These are phyloP conservation scores for Chrysodeixis includens DNA, from an alignment of 2,888 invertebrate genomes.

Conservation along the genomic window DNA sequence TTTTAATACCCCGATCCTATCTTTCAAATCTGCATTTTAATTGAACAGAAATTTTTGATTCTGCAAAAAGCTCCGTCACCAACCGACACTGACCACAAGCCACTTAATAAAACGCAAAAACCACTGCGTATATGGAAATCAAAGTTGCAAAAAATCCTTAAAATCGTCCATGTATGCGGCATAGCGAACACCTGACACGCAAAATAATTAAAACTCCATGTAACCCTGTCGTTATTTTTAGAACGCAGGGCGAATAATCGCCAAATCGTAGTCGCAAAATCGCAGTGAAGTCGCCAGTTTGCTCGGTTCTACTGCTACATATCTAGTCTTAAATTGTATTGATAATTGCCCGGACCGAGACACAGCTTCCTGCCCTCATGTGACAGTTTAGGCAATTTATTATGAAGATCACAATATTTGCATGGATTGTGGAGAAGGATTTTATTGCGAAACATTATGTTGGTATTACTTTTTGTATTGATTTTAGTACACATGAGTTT, in stretches of 20 bases:
- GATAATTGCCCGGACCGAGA: conserved; percentile 56
- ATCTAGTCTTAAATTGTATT: conserved; percentile 58
- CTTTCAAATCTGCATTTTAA: conserved; percentile 25
- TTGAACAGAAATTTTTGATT: conserved; percentile 9
- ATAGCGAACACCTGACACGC: conserved; percentile 35
- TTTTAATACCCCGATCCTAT: conserved; percentile 21
- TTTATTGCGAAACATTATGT: not conserved
- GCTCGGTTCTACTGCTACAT: conserved; percentile 26
- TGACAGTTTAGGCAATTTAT: conserved; percentile 39
- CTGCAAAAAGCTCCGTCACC: not conserved
- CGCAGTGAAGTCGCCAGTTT: conserved; percentile 55
- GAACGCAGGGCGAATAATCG: conserved; percentile 40
- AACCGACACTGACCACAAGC: conserved; percentile 11
- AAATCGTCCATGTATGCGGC: conserved; percentile 14
- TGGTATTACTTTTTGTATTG: not conserved
- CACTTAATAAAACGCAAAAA: conserved; percentile 39
- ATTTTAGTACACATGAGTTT: too few species aligned
- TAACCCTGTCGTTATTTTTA: conserved; percentile 40
- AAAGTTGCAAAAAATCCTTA: conserved; percentile 27
- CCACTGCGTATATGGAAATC: conserved; percentile 30
- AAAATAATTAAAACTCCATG: conserved; percentile 50
- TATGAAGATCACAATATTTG: conserved; percentile 1
- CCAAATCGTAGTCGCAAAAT: conserved; percentile 32
- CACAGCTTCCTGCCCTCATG: conserved; percentile 45
- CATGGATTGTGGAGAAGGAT: not conserved